Conservation (phyloP, 2,888 invertebrate genomes). For the Chouioia cunea region DNA sequence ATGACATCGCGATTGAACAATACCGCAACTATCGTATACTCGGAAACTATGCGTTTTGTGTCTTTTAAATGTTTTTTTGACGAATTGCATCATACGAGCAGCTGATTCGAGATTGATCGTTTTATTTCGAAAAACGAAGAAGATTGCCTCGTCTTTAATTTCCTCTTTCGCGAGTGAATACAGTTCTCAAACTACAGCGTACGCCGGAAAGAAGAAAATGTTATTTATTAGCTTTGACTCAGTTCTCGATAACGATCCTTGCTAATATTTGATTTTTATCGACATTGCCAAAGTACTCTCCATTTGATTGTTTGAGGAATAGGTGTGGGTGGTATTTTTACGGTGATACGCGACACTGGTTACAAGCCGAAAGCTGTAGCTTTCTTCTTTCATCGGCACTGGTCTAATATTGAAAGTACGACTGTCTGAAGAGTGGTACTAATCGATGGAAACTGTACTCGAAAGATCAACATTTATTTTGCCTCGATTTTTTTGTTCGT, state of each 20-base stretch:
- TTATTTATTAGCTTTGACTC: too few species aligned
- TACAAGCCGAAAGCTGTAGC: neutral
- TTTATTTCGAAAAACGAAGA: constrained; percentile 22
- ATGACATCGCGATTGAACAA: neutral
- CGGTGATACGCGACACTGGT: constrained; percentile 1
- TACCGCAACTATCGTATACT: too few species aligned
- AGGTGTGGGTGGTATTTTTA: constrained; percentile 33
- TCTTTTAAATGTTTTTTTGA: neutral
- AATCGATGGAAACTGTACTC: neutral
- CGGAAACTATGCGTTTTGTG: neutral
- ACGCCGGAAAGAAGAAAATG: too few species aligned
- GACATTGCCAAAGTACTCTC: constrained; percentile 13
- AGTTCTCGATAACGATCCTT: neutral
- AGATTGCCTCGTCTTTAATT: neutral
- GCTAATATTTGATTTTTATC: constrained; percentile 17
- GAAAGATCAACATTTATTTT: neutral
- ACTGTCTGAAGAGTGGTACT: constrained; percentile 12
- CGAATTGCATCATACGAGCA: constrained; percentile 19
- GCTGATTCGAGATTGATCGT: constrained; percentile 10
- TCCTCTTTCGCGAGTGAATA: too few species aligned
- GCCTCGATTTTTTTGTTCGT: too few species aligned
- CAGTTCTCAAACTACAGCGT: too few species aligned
- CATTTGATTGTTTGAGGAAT: constrained; percentile 23
- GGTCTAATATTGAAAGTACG: constrained; percentile 25
- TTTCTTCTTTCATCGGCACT: constrained; percentile 8